A percentile compares a stretch with the other conserved stretches of the same genome.
These are phyloP conservation scores for Portunus trituberculatus DNA, from an alignment of 1,140 invertebrate genomes.

Conservation along the genomic window DNA sequence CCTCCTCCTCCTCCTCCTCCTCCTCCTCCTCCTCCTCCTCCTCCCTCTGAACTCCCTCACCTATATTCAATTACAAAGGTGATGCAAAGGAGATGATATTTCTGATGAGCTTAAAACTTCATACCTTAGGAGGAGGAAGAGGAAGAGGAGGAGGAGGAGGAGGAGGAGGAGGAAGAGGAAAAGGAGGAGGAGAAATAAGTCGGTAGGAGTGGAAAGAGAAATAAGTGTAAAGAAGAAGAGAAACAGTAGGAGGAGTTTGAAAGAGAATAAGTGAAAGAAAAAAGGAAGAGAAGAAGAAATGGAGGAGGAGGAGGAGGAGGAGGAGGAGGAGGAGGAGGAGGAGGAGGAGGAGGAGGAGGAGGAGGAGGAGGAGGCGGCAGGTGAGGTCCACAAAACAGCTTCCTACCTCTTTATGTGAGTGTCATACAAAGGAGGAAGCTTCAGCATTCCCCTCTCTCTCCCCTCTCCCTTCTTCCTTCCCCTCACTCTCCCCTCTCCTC, in stretches of 20 bases:
- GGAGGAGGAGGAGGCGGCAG: background rate
- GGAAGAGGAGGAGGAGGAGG: background rate
- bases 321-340: background rate
- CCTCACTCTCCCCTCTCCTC: background rate
- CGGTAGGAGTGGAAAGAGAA: too few species aligned
- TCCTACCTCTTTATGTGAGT: background rate
- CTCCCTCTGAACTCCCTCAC: background rate
- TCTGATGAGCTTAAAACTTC: background rate
- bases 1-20: background rate
- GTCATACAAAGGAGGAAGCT: background rate
- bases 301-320: too few species aligned
- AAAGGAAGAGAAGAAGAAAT: too few species aligned
- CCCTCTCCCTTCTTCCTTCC: too few species aligned
- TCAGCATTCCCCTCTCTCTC: too few species aligned
- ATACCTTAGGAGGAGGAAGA: background rate
- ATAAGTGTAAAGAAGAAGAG: background rate
- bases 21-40: background rate
- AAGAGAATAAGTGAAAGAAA: background rate
- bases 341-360: constrained; percentile 16
- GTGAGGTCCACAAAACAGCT: background rate
- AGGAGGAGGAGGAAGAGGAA: background rate
- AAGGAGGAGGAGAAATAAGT: background rate
- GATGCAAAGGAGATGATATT: background rate
- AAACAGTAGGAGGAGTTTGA: background rate
- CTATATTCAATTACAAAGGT: background rate